Percentiles rank a stretch among this genome's conserved stretches.
These are phyloP conservation scores for Caenorhabditis sp. DNA, from an alignment of 2,888 invertebrate genomes.

Conservation along the genomic window DNA sequence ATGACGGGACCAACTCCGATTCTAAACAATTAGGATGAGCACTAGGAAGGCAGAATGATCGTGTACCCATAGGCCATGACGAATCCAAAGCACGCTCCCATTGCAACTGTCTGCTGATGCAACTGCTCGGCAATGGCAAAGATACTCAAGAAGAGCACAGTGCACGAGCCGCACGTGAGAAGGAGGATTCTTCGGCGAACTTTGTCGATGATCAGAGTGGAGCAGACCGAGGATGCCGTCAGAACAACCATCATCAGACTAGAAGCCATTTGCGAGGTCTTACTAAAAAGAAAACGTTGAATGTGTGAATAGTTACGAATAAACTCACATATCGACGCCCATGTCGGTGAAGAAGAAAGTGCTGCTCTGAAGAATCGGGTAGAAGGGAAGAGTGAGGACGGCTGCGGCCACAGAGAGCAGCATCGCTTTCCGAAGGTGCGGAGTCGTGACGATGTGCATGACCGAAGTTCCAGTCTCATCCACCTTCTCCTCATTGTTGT, in stretches of 20 bases:
- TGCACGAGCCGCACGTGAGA: constrained; percentile 50
- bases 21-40: constrained; percentile 54
- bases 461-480: constrained; percentile 27
- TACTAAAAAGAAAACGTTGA: constrained; percentile 47
- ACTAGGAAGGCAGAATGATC: neutral
- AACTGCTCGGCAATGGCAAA: constrained; percentile 60
- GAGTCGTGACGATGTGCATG: constrained; percentile 61
- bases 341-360: constrained; percentile 71
- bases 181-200: constrained; percentile 63
- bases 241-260: constrained; percentile 72
- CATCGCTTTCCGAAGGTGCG: constrained; percentile 71
- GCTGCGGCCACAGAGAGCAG: constrained; percentile 69
- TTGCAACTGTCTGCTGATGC: constrained; percentile 56
- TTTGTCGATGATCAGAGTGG: constrained; percentile 67
- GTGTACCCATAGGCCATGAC: constrained; percentile 70
- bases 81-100: constrained; percentile 68
- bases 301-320: neutral
- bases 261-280: constrained; percentile 69
- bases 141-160: constrained; percentile 53
- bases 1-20: constrained; percentile 73
- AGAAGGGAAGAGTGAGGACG: constrained; percentile 73
- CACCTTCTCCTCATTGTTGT: constrained; percentile 6
- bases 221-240: constrained; percentile 65
- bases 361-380: constrained; percentile 74
- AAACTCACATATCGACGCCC: constrained; percentile 61